Percentiles rank a stretch among this genome's conserved stretches.
phyloP scores from a whole-genome alignment of 2,113 vertebrate species.

The Bufo bufo region DNA sequence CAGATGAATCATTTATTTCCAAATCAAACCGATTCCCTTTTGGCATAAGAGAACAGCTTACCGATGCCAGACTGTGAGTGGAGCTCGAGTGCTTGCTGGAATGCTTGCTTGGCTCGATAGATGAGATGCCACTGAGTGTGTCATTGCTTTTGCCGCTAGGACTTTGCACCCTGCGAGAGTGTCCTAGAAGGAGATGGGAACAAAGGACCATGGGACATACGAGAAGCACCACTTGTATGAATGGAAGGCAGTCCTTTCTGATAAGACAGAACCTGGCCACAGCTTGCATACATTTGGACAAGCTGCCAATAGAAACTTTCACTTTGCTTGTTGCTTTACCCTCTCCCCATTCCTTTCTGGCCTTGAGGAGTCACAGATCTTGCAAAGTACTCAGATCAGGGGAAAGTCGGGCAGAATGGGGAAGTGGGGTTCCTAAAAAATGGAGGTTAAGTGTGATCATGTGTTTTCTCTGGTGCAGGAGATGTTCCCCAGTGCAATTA shows the following conservation, averaged over 20 bases:
- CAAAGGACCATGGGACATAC: not conserved
- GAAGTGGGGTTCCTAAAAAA: too few relatives aligned
- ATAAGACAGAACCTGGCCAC: not conserved
- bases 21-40: too few relatives aligned
- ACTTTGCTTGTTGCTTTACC: not conserved
- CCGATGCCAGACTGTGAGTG: conserved; percentile 91
- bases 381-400: not conserved
- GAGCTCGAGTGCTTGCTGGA: conserved; percentile 89
- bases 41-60: conserved; percentile 62
- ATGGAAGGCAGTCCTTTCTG: not conserved
- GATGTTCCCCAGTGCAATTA: too few relatives aligned
- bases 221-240: not conserved
- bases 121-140: conserved; percentile 93
- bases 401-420: too few relatives aligned
- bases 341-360: not conserved
- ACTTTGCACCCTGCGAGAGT: conserved; percentile 85
- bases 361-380: not conserved
- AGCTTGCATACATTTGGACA: not conserved
- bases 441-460: too few relatives aligned
- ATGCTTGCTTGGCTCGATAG: conserved; percentile 91
- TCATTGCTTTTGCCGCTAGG: conserved; percentile 93
- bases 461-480: too few relatives aligned
- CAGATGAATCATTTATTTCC: too few relatives aligned
- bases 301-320: not conserved
- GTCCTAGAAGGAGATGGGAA: conserved; percentile 64